Base-by-base conservation (phyloP, 1,140 invertebrate genomes). In the Chrysoperla carnea region DNA sequence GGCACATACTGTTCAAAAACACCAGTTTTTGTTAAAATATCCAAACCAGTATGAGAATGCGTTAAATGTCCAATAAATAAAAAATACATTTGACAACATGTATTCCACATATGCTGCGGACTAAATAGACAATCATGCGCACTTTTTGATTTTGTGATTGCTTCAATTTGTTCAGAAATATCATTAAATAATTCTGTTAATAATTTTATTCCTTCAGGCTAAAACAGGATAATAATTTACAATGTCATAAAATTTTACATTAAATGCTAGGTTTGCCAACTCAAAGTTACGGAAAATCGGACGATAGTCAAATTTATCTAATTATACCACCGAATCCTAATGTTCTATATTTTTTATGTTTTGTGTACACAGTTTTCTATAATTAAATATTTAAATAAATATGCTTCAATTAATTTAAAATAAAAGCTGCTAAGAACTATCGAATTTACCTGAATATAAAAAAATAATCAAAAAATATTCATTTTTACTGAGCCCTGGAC, bases 61-160 rank as follows among this genome's bases (percentile, higher is more conserved):
- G 80, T 87, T 42, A 95, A 66, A 47, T 84, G 78, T 1, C 91
- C 92, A 39, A 96, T 75, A 52, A 93, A 86, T 2, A 96, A 64
- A 58, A 96, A 97, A 64, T 96, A 96, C 59, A 84, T 81, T 59
- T 93, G 88, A 58, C 84, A 86, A 57, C 89, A 81, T 6, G 87
- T 91, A 47, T 78, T 86, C 39, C 76, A 72, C 66, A 96, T 77
- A 56, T 86, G 81, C 45, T 81, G 75, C 0, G 89, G 88, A 59
- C 85, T 91, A 46, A 96, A 84, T 1, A 92, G 62, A 49, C 84
- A 86, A 56, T 93, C 85, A 53, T 89, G 82, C 0, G 84, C 80
- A 44, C 81, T 78, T 51, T 74, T 72, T 11, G 80, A 70, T 8
- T 69, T 74, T 23, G 72, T 71, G 28, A 93, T 81, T 13, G 80